phyloP scores from a whole-genome alignment of 2,113 vertebrate species.

The Forbesichthys agassizii region DNA sequence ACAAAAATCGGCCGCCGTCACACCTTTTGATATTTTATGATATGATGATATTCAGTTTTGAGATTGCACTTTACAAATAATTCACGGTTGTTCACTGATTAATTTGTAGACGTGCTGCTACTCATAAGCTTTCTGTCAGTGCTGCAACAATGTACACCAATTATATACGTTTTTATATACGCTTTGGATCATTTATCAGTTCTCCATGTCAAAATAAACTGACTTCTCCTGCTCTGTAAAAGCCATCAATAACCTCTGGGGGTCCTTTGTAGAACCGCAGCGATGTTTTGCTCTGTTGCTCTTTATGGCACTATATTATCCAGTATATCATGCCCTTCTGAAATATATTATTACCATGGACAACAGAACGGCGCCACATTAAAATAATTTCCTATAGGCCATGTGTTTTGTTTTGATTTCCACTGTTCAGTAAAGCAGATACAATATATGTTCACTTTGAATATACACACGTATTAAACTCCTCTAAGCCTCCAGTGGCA shows the following conservation, averaged over 20 bases:
- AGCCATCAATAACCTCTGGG: constrained; percentile 22
- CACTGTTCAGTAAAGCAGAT: background rate
- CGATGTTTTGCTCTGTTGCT: constrained; percentile 14
- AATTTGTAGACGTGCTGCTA: background rate
- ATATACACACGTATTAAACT: constrained; percentile 12
- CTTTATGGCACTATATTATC: constrained; percentile 31
- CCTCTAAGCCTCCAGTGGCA: constrained; percentile 27
- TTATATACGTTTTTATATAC: too few relatives aligned
- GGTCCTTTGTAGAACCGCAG: background rate
- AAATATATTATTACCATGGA: background rate
- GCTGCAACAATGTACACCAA: background rate
- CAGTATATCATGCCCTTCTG: constrained; percentile 4
- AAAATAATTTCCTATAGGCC: background rate
- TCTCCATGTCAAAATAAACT: too few relatives aligned
- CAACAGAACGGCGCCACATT: background rate
- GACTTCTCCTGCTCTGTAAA: too few relatives aligned
- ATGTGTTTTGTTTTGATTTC: background rate
- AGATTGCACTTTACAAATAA: too few relatives aligned
- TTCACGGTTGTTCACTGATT: too few relatives aligned
- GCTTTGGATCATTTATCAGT: too few relatives aligned
- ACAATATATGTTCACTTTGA: constrained; percentile 25
- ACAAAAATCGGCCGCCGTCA: too few relatives aligned
- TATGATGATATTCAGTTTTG: too few relatives aligned
- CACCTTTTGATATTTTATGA: too few relatives aligned
- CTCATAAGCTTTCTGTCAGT: background rate